Conservation (phyloP, 2,113 vertebrate species). For the Chionis minor region DNA sequence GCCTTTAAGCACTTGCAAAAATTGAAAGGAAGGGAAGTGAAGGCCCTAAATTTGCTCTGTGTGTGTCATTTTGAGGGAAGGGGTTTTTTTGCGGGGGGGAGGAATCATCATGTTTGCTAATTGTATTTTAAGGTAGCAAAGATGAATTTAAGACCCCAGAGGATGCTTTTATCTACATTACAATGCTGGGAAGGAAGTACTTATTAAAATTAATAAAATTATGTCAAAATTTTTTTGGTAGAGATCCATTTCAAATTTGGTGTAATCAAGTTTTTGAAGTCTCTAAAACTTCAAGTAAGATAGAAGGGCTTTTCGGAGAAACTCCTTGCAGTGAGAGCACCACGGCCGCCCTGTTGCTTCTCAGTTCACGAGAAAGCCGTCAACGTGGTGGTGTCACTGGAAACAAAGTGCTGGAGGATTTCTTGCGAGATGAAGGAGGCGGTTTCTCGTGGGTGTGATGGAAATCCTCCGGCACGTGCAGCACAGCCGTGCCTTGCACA, state of each 20-base stretch:
- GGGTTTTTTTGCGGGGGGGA: too few species aligned
- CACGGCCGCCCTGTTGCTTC: not conserved
- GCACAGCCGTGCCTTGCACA: not conserved
- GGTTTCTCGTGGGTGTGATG: not conserved
- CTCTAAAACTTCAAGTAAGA: not conserved
- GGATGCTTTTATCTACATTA: not conserved
- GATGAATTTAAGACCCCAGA: not conserved
- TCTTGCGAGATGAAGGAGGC: not conserved
- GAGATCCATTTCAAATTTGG: not conserved
- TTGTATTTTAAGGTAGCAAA: not conserved
- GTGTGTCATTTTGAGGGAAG: not conserved
- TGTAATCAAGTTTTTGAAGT: not conserved
- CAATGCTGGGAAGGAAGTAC: not conserved
- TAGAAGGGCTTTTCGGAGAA: not conserved
- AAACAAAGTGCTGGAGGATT: not conserved
- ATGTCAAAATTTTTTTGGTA: not conserved
- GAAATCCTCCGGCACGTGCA: too few species aligned
- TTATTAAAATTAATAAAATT: too few species aligned
- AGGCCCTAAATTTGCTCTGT: not conserved
- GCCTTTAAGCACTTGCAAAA: not conserved
- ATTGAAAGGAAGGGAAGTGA: not conserved
- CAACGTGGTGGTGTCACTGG: rapidly evolving
- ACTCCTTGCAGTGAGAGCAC: too few species aligned
- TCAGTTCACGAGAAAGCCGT: not conserved
- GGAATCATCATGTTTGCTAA: not conserved